These are phyloP conservation scores for Dicaeum eximium DNA, from an alignment of 2,113 vertebrate genomes.

Conservation along the genomic window DNA sequence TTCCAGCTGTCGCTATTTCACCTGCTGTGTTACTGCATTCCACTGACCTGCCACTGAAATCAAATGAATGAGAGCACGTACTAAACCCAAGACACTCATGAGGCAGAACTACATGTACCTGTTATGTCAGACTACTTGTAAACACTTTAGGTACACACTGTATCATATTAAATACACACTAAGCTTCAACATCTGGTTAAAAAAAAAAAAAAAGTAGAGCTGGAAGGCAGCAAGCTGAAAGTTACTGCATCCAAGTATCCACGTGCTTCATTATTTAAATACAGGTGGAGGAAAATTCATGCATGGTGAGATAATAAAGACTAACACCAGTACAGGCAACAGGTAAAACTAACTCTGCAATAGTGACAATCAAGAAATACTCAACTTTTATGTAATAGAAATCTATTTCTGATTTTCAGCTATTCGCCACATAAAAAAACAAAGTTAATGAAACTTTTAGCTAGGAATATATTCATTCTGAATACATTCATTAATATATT, in stretches of 20 bases:
- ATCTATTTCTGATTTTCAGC: background rate
- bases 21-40: background rate
- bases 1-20: background rate
- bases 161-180: background rate
- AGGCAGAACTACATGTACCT: background rate
- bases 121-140: background rate
- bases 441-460: background rate
- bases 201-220: background rate
- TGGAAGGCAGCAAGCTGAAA: background rate
- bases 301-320: background rate
- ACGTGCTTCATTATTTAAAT: background rate
- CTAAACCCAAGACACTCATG: background rate
- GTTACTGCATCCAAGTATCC: background rate
- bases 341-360: background rate
- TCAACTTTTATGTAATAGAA: background rate
- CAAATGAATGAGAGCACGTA: background rate
- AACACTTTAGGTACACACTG: background rate
- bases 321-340: background rate
- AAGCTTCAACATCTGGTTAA: background rate
- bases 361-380: background rate
- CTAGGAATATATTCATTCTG: background rate
- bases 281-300: background rate
- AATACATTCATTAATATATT: background rate
- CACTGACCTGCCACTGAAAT: background rate
- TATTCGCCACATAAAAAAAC: background rate